Evolutionary conservation across 2,113 vertebrate species (phyloP), one percentile per base, ranked within the genome.

Genomic region (Shinisaurus crocodilurus): DNA sequence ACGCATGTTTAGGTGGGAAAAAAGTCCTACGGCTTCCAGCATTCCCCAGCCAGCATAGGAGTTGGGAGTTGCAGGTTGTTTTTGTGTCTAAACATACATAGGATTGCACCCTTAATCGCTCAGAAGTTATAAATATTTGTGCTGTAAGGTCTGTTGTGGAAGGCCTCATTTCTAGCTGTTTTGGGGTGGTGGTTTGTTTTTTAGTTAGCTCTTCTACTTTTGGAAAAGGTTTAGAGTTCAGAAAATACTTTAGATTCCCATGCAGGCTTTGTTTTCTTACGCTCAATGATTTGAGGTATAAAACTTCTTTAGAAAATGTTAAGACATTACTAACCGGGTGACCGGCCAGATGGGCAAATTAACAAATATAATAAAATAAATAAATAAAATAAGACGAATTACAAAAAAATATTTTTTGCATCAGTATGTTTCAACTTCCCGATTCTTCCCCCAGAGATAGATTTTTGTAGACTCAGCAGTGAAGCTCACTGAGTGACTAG

Each of bases 361-460:
- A n/a, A n/a, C n/a, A n/a, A n/a, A n/a, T n/a, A n/a, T n/a, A n/a
- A n/a, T n/a, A n/a, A n/a, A n/a, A n/a, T n/a, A n/a, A n/a, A n/a
- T n/a, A n/a, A n/a, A n/a, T n/a, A n/a, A n/a, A n/a, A n/a, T n/a
- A n/a, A n/a, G n/a, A n/a, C n/a, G n/a, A n/a, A n/a, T n/a, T n/a
- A n/a, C n/a, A 43, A 76, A 45, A 76, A 76, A 76, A 7, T 37
- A 34, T 15, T 70, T 89, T 92, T 93, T 43, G 27, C 37, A 37
- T 82, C 48, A 87, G 6, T 88, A 20, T n/a, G n/a, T 84, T 92
- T 90, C 54, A 1, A 75, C 45, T 82, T 87, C 29, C n/a, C 88
- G 6, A 37, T 91, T 92, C 25, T 93, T 25, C 20, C 16, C 60
- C 60, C 29, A 40, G 6, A 65, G n/a, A 40, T 6, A 57, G 54